Evolutionary conservation across 2,113 vertebrate genomes (phyloP).

Genomic region (Cygnus atratus): DNA sequence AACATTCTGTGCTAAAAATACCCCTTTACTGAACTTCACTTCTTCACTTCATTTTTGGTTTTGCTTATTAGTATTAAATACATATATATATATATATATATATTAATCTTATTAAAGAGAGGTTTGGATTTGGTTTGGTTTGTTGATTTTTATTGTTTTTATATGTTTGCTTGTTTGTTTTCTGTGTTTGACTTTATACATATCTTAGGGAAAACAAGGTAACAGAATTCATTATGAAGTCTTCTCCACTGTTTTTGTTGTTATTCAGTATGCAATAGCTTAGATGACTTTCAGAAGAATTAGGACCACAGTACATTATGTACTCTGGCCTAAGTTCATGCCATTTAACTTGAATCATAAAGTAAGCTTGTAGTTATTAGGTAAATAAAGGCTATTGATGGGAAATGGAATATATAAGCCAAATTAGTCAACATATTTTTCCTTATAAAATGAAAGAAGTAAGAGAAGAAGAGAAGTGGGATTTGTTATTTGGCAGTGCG

Average conservation of each 20-base stretch:
- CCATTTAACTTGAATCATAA: not conserved
- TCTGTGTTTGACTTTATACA: not conserved
- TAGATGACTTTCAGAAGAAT: not conserved
- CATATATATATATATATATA: not conserved
- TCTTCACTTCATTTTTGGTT: not conserved
- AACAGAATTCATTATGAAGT: not conserved
- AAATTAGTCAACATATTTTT: not conserved
- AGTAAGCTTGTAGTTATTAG: not conserved
- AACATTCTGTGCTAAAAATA: not conserved
- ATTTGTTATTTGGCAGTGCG: not conserved
- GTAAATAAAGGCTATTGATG: not conserved
- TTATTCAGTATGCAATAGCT: not conserved
- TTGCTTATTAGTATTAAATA: not conserved
- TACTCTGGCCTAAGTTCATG: not conserved
- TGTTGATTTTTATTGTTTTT: not conserved
- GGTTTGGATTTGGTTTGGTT: not conserved
- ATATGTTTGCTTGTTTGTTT: not conserved
- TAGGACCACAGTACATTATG: not conserved
- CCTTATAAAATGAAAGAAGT: not conserved
- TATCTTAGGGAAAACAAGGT: not conserved
- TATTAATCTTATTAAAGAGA: not conserved
- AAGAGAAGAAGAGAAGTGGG: not conserved
- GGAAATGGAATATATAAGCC: not conserved
- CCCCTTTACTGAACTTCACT: not conserved
- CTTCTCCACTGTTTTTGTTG: not conserved